These are phyloP conservation scores for Tachyglossus aculeatus DNA, from an alignment of 2,797 vertebrate genomes.

Conservation along the genomic window DNA sequence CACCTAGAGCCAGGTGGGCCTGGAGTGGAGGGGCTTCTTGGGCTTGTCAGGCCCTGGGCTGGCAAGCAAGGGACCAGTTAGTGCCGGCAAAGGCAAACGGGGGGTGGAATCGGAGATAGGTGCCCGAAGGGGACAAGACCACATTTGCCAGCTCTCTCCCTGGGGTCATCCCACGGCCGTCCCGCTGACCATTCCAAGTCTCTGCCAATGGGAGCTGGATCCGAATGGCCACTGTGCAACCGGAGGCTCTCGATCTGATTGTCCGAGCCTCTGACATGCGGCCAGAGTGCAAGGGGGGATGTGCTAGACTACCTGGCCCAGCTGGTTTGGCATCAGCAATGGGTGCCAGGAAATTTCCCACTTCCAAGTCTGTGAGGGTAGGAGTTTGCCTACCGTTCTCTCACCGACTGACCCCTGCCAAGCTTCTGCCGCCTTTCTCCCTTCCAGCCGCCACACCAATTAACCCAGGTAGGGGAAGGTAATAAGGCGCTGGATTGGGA, in stretches of 20 bases:
- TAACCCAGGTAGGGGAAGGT: neutral
- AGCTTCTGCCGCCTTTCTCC: accelerated
- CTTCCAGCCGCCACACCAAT: neutral
- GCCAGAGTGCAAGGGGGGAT: too few species aligned
- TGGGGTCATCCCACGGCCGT: neutral
- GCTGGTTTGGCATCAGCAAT: too few species aligned
- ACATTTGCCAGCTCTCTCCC: neutral
- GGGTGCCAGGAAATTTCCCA: too few species aligned
- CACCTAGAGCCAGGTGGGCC: too few species aligned
- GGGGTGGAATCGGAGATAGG: too few species aligned
- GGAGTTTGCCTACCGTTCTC: neutral
- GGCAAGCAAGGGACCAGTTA: too few species aligned
- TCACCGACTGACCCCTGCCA: neutral
- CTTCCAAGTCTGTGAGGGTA: too few species aligned
- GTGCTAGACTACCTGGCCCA: too few species aligned
- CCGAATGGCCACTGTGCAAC: neutral
- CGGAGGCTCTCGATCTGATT: neutral
- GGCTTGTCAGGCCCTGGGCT: too few species aligned
- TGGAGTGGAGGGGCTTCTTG: too few species aligned
- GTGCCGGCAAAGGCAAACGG: too few species aligned
- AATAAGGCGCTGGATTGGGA: neutral
- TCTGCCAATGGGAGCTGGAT: neutral
- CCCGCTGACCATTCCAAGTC: neutral
- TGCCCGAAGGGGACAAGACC: too few species aligned
- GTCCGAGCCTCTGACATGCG: neutral